Conservation (phyloP, 2,113 vertebrate genomes). For the Bombycilla garrulus region DNA sequence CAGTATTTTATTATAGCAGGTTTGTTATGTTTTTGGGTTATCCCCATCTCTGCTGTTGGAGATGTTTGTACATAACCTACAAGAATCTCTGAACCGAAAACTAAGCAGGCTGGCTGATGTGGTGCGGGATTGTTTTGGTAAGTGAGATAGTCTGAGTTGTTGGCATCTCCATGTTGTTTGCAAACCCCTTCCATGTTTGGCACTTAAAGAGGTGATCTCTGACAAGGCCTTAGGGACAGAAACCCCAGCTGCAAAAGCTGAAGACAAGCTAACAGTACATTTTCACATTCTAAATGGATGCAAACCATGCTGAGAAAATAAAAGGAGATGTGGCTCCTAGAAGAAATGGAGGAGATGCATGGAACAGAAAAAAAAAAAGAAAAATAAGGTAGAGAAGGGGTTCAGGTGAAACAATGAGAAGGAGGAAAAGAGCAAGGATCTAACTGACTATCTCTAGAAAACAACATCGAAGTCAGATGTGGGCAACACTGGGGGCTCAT, state of each 20-base stretch:
- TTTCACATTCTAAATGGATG: neutral
- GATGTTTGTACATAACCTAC: neutral
- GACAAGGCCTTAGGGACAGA: neutral
- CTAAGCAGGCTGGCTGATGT: accelerated
- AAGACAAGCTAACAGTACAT: neutral
- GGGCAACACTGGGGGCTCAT: neutral
- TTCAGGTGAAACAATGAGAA: neutral
- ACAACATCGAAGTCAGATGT: neutral
- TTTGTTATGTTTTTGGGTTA: neutral
- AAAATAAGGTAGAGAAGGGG: neutral
- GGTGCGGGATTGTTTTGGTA: neutral
- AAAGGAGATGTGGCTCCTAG: neutral
- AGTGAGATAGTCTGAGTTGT: neutral
- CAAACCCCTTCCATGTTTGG: neutral
- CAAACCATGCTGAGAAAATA: neutral
- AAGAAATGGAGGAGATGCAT: neutral
- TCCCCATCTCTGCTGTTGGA: neutral
- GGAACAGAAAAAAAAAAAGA: neutral
- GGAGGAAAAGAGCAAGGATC: neutral
- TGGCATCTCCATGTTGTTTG: neutral
- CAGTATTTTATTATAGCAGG: neutral
- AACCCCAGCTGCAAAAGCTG: neutral
- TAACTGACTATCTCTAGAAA: neutral
- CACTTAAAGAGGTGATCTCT: neutral
- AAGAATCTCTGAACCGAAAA: neutral